Conservation (phyloP, 1,140 invertebrate species). For the Bombus pascuorum region DNA sequence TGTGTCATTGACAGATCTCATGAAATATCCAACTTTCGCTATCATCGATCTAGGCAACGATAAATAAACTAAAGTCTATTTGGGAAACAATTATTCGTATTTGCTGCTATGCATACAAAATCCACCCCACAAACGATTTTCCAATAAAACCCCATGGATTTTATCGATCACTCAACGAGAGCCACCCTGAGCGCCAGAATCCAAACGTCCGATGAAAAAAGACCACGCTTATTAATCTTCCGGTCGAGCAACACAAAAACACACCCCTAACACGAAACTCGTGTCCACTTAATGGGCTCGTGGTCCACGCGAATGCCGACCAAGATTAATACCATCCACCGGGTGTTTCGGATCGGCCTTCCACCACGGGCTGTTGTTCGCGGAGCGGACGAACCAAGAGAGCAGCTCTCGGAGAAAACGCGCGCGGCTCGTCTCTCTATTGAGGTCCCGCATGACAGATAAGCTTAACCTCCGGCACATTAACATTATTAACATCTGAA, state of each 20-base stretch:
- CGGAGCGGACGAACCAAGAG: conserved; percentile 43
- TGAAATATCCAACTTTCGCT: not conserved
- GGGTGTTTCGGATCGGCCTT: conserved; percentile 57
- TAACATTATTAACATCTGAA: conserved; percentile 77
- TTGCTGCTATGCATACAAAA: no score
- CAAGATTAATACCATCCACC: conserved; percentile 63
- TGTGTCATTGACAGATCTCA: no score
- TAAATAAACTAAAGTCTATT: not conserved
- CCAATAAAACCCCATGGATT: no score
- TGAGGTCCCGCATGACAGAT: conserved; percentile 75
- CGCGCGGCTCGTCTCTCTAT: conserved; percentile 71
- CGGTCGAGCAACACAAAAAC: not conserved
- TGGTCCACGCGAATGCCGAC: conserved; percentile 44
- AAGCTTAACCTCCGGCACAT: conserved; percentile 77
- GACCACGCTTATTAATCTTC: conserved; percentile 31
- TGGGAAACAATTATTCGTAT: not conserved
- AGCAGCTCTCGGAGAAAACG: not conserved
- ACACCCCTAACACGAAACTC: conserved; percentile 55
- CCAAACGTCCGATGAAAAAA: not conserved
- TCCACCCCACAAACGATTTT: not conserved
- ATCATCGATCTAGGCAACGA: no score
- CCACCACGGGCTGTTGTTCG: conserved; percentile 39
- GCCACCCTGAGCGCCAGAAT: not conserved
- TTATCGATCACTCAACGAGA: not conserved
- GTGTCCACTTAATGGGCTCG: conserved; percentile 58